phyloP scores from a whole-genome alignment of 2,888 invertebrate genomes.

The Uloborus plumipes region DNA sequence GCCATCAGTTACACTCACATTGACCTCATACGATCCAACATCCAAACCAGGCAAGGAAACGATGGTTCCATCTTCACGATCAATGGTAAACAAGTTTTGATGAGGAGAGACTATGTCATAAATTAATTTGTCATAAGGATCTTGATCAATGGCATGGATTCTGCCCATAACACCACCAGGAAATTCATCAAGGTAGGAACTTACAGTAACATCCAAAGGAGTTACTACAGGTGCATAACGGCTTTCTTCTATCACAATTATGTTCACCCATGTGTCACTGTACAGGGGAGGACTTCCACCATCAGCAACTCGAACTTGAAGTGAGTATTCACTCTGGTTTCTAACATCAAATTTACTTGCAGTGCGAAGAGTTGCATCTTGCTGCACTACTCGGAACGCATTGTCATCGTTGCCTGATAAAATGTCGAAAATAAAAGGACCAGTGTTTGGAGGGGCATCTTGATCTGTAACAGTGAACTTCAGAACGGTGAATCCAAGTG shows the following conservation, averaged over 20 bases:
- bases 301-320: slow-evolving; percentile 89
- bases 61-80: slow-evolving; percentile 83
- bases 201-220: slow-evolving; percentile 86
- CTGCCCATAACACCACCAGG: slow-evolving; percentile 89
- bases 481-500: slow-evolving; percentile 84
- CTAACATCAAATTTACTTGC: slow-evolving; percentile 88
- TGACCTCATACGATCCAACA: slow-evolving; percentile 83
- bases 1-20: slow-evolving; percentile 75
- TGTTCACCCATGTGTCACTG: slow-evolving; percentile 85
- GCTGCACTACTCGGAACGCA: slow-evolving; percentile 84
- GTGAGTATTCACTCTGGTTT: slow-evolving; percentile 82
- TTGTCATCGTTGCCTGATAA: slow-evolving; percentile 88
- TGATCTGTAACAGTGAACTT: slow-evolving; percentile 87
- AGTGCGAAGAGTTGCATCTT: slow-evolving; percentile 86
- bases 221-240: slow-evolving; percentile 92
- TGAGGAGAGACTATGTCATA: slow-evolving; percentile 77
- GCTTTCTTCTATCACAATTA: slow-evolving; percentile 91
- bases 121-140: slow-evolving; percentile 88
- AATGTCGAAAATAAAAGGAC: slow-evolving; percentile 93
- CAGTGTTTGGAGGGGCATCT: slow-evolving; percentile 83
- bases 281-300: slow-evolving; percentile 90
- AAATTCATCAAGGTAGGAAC: slow-evolving; percentile 87
- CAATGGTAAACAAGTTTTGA: slow-evolving; percentile 80
- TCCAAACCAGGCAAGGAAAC: slow-evolving; percentile 85
- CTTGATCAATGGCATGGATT: slow-evolving; percentile 90